A percentile compares a stretch with the other conserved stretches of the same genome.
Conservation (phyloP, 2,888 invertebrate genomes). For the Tholera decimalis region DNA sequence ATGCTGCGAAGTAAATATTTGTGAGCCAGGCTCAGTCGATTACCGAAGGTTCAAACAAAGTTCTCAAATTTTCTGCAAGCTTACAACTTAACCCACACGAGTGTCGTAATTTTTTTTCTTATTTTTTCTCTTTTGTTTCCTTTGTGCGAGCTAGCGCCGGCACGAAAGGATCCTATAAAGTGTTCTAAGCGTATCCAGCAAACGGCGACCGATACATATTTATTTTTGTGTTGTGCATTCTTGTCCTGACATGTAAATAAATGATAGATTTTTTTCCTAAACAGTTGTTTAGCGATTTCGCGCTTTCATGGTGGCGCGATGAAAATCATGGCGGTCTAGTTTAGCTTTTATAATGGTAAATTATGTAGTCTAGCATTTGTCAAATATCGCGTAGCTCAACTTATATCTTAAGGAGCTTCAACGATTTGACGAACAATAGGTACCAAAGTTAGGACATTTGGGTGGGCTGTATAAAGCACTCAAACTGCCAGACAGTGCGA, state of each 20-base stretch:
- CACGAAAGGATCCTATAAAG: conserved; percentile 86
- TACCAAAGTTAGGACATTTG: too few species aligned
- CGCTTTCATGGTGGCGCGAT: conserved; percentile 85
- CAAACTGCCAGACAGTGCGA: too few species aligned
- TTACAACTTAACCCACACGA: conserved; percentile 64
- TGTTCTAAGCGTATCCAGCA: conserved; percentile 87
- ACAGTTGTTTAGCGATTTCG: conserved; percentile 80
- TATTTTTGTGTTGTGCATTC: conserved; percentile 90
- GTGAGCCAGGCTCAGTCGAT: background rate
- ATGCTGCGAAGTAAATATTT: background rate
- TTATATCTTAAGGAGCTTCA: too few species aligned
- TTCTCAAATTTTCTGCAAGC: conserved; percentile 30
- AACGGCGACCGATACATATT: conserved; percentile 89
- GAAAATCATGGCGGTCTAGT: conserved; percentile 46
- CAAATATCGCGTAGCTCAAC: too few species aligned
- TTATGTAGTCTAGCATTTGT: conserved; percentile 35
- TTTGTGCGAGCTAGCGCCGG: conserved; percentile 90
- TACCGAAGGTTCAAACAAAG: background rate
- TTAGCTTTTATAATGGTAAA: conserved; percentile 12
- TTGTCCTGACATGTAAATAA: conserved; percentile 88
- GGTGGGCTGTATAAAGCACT: too few species aligned
- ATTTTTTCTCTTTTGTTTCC: conserved; percentile 87
- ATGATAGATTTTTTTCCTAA: conserved; percentile 82
- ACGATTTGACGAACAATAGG: too few species aligned
- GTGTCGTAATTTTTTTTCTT: conserved; percentile 79